Evolutionary conservation across 2,888 invertebrate genomes (phyloP).

Genomic region (Tipula lateralis): DNA sequence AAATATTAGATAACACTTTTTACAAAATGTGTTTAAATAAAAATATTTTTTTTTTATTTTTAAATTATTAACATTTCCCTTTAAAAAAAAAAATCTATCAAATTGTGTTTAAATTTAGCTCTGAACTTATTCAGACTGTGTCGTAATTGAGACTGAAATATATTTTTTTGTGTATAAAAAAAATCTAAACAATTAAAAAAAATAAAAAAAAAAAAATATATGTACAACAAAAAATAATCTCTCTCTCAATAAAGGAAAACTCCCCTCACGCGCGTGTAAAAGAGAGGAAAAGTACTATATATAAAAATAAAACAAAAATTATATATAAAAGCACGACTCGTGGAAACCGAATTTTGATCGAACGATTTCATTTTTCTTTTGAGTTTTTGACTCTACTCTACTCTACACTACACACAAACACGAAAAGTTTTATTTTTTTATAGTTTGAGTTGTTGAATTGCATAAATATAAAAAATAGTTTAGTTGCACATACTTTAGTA

Average conservation of each 20-base stretch:
- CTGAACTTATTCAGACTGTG: slow-evolving; percentile 28
- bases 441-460: not conserved
- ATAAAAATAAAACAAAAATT: not conserved
- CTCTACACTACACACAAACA: not conserved
- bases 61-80: not conserved
- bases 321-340: not conserved
- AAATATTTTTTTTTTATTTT: not conserved
- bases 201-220: not conserved
- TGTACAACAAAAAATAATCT: not conserved
- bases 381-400: not conserved
- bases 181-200: not conserved
- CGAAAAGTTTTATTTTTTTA: not conserved
- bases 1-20: slow-evolving; percentile 30
- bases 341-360: not conserved
- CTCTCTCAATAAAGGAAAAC: not conserved
- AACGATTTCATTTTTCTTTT: not conserved
- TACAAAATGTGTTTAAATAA: not conserved
- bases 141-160: slow-evolving; percentile 29
- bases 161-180: slow-evolving; percentile 25
- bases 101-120: slow-evolving; percentile 12
- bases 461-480: not conserved
- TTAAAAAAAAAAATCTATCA: not conserved
- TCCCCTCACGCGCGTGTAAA: not conserved
- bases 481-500: not conserved
- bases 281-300: not conserved